Percentiles rank a stretch among this genome's conserved stretches.
Evolutionary conservation across 2,113 vertebrate species (phyloP).

Genomic region (Python bivittatus): DNA sequence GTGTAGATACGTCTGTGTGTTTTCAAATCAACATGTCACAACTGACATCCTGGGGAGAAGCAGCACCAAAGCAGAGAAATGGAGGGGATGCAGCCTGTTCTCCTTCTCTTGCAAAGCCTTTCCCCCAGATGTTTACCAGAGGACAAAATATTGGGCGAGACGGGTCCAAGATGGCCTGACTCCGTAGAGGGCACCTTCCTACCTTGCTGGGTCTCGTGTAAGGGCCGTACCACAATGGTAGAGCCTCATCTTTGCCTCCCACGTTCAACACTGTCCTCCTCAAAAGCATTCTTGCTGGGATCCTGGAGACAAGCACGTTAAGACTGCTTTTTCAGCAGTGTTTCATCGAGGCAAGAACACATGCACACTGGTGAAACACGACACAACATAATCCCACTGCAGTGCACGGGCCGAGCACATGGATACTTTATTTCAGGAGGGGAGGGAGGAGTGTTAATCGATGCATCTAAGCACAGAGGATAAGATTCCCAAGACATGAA

Average conservation of each 20-base stretch:
- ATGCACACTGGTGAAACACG: background rate
- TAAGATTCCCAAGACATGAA: background rate
- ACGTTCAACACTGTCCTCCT: background rate
- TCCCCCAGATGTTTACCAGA: background rate
- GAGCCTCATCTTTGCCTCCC: background rate
- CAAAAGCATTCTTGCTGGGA: background rate
- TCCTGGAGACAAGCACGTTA: background rate
- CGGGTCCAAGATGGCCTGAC: background rate
- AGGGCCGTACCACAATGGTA: background rate
- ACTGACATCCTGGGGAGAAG: background rate
- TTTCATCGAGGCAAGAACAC: background rate
- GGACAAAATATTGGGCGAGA: background rate
- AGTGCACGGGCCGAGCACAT: background rate
- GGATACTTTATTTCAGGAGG: background rate
- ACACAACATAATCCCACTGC: background rate
- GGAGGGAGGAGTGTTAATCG: background rate
- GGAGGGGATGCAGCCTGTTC: background rate
- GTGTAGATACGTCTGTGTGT: background rate
- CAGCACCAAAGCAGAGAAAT: background rate
- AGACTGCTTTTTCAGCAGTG: too few species aligned
- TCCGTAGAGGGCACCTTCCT: background rate
- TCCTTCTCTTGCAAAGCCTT: background rate
- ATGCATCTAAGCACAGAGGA: background rate
- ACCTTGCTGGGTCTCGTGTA: background rate
- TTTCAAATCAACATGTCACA: background rate